Evolutionary conservation across 2,797 vertebrate species (phyloP), one percentile per base, ranked within the genome.

Genomic region (Gobio occitaniae): DNA sequence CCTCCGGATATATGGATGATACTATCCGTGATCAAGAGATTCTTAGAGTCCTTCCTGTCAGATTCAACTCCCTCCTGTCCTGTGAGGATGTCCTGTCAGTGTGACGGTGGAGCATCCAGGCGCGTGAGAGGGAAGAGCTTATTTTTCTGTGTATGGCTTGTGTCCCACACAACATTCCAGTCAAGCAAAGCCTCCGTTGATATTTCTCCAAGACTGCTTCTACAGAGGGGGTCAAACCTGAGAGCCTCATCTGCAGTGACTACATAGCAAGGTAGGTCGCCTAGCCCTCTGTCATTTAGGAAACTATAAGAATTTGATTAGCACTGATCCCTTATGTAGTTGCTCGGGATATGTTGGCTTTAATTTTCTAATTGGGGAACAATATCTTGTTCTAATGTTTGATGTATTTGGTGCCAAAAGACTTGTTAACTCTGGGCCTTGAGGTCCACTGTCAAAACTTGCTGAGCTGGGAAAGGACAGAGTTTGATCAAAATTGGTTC

Each of bases 21-120:
- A 61, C 54, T 32, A 66, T 72, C 76, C 79, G 71, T 82, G 32
- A 44, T 54, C 25, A 38, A 83, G 77, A 50, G 56, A 72, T 76
- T 77, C 80, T 77, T 84, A 63, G 74, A 71, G 63, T 75, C 48
- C 19, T 89, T 86, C 50, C 87, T 90, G 84, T 6, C 48, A 36
- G 56, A 48, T 29, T 74, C 83, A 71, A 78, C 85, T 70, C 63
- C 87, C 86, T 84, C 69, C 70, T 84, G 16, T 13, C 65, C 87
- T 80, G 74, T 85, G 87, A 94, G 93, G 87, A 94, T 91, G 89
- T 94, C 92, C 93, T 94, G 92, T 92, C 79, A 63, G 25, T 41
- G 54, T 56, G 84, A 50, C 84, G n/a, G 54, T 85, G 44, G 41
- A 36, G 80, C 71, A 52, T 84, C 52, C 75, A 78, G 56, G 66